Conservation (phyloP, 2,797 vertebrate species). For the Cephalopachus bancanus region DNA sequence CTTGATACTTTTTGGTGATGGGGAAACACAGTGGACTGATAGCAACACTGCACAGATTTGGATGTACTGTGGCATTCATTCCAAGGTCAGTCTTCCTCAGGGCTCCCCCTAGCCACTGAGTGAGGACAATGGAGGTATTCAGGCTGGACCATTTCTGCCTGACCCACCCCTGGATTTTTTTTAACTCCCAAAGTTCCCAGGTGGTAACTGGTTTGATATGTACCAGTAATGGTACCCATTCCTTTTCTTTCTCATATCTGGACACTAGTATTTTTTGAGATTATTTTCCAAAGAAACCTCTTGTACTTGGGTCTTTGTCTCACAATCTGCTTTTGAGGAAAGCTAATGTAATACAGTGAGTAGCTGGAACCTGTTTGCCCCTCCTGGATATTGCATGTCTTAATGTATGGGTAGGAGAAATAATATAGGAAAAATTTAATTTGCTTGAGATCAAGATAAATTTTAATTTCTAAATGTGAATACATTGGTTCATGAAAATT, state of each 20-base stretch:
- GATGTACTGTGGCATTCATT: neutral
- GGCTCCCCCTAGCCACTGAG: neutral
- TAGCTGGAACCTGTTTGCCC: neutral
- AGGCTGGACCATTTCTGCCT: neutral
- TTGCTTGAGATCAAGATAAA: neutral
- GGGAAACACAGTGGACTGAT: neutral
- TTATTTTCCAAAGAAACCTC: neutral
- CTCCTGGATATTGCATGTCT: neutral
- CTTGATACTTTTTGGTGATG: neutral
- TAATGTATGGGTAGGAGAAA: neutral
- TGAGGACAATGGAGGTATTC: neutral
- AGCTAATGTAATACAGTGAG: neutral
- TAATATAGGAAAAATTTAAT: neutral
- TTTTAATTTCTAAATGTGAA: neutral
- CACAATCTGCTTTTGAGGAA: neutral
- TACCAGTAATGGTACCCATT: neutral
- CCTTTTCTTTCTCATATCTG: neutral
- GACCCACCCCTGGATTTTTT: neutral
- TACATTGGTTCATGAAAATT: neutral
- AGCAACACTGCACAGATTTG: neutral
- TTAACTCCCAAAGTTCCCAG: neutral
- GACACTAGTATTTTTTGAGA: neutral
- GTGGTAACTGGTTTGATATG: neutral
- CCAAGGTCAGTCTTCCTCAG: neutral
- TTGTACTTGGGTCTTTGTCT: neutral